phyloP scores from a whole-genome alignment of 37 sponge, comb jelly and placozoan genomes.

The Eunapius fragilis region DNA sequence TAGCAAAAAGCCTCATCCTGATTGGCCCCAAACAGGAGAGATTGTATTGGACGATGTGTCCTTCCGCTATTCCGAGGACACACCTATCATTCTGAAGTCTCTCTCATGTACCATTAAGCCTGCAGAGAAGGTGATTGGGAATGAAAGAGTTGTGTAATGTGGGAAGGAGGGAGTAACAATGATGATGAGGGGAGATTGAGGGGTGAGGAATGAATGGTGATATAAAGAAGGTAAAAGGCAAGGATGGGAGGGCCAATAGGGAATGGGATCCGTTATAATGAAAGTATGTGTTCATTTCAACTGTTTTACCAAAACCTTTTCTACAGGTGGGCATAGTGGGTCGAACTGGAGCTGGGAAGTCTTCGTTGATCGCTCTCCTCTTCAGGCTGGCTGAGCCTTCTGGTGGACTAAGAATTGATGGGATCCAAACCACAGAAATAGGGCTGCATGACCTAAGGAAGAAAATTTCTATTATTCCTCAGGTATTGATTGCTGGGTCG shows the following conservation, averaged over 20 bases:
- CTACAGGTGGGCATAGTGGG: constrained; percentile 89
- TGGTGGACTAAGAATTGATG: constrained; percentile 82
- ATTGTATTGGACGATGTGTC: constrained; percentile 41
- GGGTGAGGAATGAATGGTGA: too few species aligned
- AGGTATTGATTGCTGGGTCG: constrained; percentile 28
- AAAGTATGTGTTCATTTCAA: not conserved
- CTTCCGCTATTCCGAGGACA: constrained; percentile 39
- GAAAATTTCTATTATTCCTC: constrained; percentile 91
- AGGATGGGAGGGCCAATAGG: too few species aligned
- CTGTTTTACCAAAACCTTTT: not conserved
- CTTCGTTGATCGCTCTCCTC: constrained; percentile 80
- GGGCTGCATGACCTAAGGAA: constrained; percentile 81
- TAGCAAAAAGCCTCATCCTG: constrained; percentile 34
- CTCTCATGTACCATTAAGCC: constrained; percentile 46
- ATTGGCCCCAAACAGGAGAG: constrained; percentile 72
- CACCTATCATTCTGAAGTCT: constrained; percentile 64
- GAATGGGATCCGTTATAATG: too few species aligned
- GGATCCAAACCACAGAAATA: constrained; percentile 63
- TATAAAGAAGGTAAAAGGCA: too few species aligned
- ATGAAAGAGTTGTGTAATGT: too few species aligned
- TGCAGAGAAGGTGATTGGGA: constrained; percentile 64
- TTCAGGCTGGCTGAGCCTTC: constrained; percentile 88
- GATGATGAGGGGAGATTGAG: too few species aligned
- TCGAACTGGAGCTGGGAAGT: constrained; percentile 95
- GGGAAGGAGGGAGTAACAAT: too few species aligned